Percentiles rank a stretch among this genome's conserved stretches.
Evolutionary conservation across 2,888 invertebrate species (phyloP).

Genomic region (Deilephila porcellus): DNA sequence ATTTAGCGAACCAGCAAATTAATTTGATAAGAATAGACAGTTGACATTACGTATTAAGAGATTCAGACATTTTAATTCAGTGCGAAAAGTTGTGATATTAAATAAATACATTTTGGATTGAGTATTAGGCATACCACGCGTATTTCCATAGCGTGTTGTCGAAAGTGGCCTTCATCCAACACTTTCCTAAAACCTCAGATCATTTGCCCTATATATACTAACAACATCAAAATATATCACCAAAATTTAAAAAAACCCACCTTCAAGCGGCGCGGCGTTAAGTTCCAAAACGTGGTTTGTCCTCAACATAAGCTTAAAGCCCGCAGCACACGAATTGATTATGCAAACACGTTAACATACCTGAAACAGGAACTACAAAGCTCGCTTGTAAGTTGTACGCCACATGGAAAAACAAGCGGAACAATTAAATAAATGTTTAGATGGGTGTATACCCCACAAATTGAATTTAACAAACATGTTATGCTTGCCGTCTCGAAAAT

Average conservation of each 20-base stretch:
- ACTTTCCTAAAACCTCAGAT: too few relatives aligned
- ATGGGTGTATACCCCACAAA: not conserved
- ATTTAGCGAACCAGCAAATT: not conserved
- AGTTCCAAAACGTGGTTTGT: not conserved
- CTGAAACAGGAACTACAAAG: not conserved
- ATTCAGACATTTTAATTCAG: too few relatives aligned
- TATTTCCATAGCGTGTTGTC: too few relatives aligned
- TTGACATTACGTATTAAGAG: not conserved
- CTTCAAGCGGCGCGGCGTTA: too few relatives aligned
- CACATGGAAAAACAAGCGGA: constrained; percentile 9
- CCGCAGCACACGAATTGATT: not conserved
- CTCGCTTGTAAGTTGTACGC: not conserved
- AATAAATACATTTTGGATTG: too few relatives aligned
- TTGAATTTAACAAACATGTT: constrained; percentile 10
- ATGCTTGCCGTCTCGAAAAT: not conserved
- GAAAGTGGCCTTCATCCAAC: too few relatives aligned
- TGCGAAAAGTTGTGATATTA: too few relatives aligned
- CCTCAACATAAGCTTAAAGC: not conserved
- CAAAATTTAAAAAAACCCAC: too few relatives aligned
- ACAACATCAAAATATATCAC: too few relatives aligned
- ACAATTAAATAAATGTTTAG: constrained; percentile 14
- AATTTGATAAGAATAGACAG: not conserved
- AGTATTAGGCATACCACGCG: too few relatives aligned
- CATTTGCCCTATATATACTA: too few relatives aligned
- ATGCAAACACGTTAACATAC: not conserved